phyloP scores from a whole-genome alignment of 2,797 vertebrate genomes.

The Rhinoraja longicauda region DNA sequence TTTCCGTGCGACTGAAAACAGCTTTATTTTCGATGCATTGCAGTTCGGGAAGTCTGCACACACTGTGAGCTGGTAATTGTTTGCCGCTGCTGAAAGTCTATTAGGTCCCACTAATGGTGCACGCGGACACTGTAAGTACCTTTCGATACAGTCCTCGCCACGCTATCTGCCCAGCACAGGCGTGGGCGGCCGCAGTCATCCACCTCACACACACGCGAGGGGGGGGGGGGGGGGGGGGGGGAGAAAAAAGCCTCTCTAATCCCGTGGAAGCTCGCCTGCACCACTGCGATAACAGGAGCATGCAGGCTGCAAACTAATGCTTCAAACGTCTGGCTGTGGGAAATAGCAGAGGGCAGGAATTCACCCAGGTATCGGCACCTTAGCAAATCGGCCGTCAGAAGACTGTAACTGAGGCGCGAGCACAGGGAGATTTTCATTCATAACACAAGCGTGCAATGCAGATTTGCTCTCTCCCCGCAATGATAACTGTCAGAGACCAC shows the following conservation, averaged over 20 bases:
- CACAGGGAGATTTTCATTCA: not conserved
- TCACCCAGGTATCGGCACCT: not conserved
- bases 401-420: not conserved
- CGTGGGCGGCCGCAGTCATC: not conserved
- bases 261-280: constrained; percentile 17
- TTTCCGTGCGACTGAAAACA: not conserved
- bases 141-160: not conserved
- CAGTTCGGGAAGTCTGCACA: not conserved
- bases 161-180: constrained; percentile 20
- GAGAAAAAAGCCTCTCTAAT: not conserved
- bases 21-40: constrained; percentile 22
- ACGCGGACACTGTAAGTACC: not conserved
- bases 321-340: not conserved
- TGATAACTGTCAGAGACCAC: too few relatives aligned
- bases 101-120: not conserved
- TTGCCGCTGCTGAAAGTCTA: constrained; percentile 1
- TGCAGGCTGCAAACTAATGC: constrained; percentile 13
- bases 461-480: not conserved
- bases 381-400: not conserved
- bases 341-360: not conserved
- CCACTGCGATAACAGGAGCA: not conserved
- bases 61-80: not conserved
- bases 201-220: not conserved
- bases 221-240: too few relatives aligned
- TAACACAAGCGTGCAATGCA: not conserved